Conservation (phyloP, 2,113 vertebrate species). For the Cololabis saira region DNA sequence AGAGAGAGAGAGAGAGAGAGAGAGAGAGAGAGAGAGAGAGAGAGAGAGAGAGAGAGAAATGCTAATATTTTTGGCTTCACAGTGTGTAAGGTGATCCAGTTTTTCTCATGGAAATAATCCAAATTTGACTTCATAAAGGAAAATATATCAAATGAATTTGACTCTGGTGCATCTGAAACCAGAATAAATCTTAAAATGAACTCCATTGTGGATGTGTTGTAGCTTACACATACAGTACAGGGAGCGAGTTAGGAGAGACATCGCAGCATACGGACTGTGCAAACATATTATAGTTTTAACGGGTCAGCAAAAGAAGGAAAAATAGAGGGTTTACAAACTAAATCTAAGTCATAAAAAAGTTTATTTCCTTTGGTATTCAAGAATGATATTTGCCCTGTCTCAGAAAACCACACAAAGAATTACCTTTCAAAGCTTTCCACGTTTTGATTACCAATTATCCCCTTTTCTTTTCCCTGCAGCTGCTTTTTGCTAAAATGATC, state of each 20-base stretch:
- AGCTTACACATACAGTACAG: too few species aligned
- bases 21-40: too few species aligned
- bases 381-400: constrained; percentile 33
- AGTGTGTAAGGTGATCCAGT: too few species aligned
- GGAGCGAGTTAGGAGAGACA: neutral
- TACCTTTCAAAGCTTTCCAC: constrained; percentile 65
- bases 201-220: neutral
- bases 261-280: neutral
- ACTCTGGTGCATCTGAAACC: too few species aligned
- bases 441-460: constrained; percentile 34
- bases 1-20: too few species aligned
- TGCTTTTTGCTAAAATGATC: too few species aligned
- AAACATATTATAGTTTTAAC: neutral
- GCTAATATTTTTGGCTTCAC: too few species aligned
- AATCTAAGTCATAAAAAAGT: neutral
- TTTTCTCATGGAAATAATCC: too few species aligned
- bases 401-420: constrained; percentile 19
- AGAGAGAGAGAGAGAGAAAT: too few species aligned
- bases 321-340: neutral
- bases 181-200: too few species aligned
- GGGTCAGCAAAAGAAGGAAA: neutral
- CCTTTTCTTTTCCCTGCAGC: constrained; percentile 28
- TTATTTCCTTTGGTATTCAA: constrained; percentile 60
- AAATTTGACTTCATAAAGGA: too few species aligned
- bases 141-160: too few species aligned